Evolutionary conservation across 2,888 invertebrate species (phyloP).

Genomic region (Tuberolachnus salignus): DNA sequence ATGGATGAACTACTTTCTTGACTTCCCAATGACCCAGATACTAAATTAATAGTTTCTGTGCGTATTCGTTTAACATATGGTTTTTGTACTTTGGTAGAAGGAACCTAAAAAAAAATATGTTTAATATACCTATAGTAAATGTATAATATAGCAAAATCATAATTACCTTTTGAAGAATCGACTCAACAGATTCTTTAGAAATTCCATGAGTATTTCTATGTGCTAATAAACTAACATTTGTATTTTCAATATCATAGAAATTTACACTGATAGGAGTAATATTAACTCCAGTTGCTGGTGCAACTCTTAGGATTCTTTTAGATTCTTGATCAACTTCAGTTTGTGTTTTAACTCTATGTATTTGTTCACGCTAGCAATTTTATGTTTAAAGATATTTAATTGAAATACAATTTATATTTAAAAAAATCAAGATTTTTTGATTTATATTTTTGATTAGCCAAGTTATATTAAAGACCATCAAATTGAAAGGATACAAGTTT

Average conservation of each 20-base stretch:
- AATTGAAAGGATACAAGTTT: conserved; percentile 68
- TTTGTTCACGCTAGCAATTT: conserved; percentile 51
- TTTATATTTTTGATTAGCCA: not conserved
- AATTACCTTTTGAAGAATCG: conserved; percentile 50
- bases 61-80: conserved; percentile 46
- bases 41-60: conserved; percentile 29
- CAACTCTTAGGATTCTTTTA: conserved; percentile 48
- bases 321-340: conserved; percentile 45
- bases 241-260: conserved; percentile 50
- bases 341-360: conserved; percentile 36
- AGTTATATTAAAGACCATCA: too few species aligned
- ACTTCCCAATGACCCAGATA: conserved; percentile 19
- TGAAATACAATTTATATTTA: conserved; percentile 18
- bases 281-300: conserved; percentile 42
- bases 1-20: conserved; percentile 25
- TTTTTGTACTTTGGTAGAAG: conserved; percentile 50
- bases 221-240: conserved; percentile 53
- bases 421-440: not conserved
- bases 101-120: conserved; percentile 1
- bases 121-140: not conserved
- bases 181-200: conserved; percentile 52
- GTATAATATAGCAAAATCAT: not conserved
- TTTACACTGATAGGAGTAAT: conserved; percentile 52
- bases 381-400: conserved; percentile 13
- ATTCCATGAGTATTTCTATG: conserved; percentile 53